Conservation (phyloP, 2,797 vertebrate species). For the Neostethus bicornis region DNA sequence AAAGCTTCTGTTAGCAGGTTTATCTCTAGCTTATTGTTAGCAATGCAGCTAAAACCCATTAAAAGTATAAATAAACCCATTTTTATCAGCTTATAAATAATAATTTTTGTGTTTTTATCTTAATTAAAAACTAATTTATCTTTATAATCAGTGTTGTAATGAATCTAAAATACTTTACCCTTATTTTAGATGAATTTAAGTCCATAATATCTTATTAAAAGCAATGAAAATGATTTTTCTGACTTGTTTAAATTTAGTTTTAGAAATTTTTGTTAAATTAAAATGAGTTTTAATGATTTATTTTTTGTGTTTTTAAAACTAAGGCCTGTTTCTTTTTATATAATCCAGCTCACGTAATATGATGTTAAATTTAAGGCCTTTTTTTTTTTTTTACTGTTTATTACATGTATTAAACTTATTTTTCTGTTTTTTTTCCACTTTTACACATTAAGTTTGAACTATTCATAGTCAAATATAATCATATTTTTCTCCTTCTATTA, state of each 20-base stretch:
- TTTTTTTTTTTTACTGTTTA: constrained; percentile 30
- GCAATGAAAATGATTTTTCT: constrained; percentile 43
- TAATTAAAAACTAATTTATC: not conserved
- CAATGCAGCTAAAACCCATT: constrained; percentile 40
- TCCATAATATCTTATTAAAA: constrained; percentile 33
- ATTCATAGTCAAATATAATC: constrained; percentile 74
- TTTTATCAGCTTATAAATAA: constrained; percentile 2
- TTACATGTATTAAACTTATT: constrained; percentile 61
- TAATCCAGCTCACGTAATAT: constrained; percentile 15
- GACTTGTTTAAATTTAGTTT: constrained; percentile 7
- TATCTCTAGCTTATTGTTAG: constrained; percentile 81
- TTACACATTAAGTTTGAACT: constrained; percentile 65
- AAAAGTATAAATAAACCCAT: constrained; percentile 31
- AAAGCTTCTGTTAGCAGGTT: constrained; percentile 51
- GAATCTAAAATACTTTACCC: not conserved
- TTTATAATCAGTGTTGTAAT: constrained; percentile 6
- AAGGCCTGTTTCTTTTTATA: constrained; percentile 11
- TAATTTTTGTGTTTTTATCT: constrained; percentile 7
- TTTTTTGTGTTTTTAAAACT: constrained; percentile 18
- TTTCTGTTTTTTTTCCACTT: constrained; percentile 63
- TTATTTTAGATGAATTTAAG: constrained; percentile 12
- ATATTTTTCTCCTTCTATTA: constrained; percentile 72
- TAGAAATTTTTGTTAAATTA: not conserved
- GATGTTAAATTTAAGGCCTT: constrained; percentile 26
- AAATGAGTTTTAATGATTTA: not conserved